Conservation (phyloP, 1,140 invertebrate species). For the Wiebesia pumilae region DNA sequence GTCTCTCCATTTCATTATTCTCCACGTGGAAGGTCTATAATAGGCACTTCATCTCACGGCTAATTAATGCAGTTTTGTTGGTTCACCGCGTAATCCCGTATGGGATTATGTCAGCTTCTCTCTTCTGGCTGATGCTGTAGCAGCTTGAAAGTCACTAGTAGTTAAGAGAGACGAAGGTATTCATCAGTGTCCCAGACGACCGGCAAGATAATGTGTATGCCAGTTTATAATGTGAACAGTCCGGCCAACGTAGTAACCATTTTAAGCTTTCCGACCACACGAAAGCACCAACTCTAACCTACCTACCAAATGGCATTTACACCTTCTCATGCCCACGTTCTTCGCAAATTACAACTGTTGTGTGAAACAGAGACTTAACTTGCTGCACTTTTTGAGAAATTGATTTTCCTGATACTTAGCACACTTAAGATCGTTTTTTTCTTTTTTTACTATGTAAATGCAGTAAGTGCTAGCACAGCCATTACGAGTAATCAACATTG, state of each 20-base stretch:
- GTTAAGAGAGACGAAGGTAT: conserved; percentile 39
- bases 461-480: too few species aligned
- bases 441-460: not conserved
- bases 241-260: not conserved
- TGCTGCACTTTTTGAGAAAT: not conserved
- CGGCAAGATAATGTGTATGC: conserved; percentile 10
- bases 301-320: conserved; percentile 24
- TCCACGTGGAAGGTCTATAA: not conserved
- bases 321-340: not conserved
- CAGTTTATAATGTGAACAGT: not conserved
- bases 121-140: not conserved
- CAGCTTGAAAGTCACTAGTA: conserved; percentile 21
- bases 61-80: conserved; percentile 50
- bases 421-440: not conserved
- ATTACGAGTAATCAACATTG: too few species aligned
- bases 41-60: conserved; percentile 46
- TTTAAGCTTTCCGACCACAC: not conserved
- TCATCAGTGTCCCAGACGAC: conserved; percentile 31
- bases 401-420: not conserved
- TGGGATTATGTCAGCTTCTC: conserved; percentile 20
- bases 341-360: not conserved
- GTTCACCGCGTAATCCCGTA: conserved; percentile 33
- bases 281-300: not conserved
- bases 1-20: conserved; percentile 38
- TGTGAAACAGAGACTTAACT: not conserved